Evolutionary conservation across 2,113 vertebrate species (phyloP).

Genomic region (Cygnus buccinator): DNA sequence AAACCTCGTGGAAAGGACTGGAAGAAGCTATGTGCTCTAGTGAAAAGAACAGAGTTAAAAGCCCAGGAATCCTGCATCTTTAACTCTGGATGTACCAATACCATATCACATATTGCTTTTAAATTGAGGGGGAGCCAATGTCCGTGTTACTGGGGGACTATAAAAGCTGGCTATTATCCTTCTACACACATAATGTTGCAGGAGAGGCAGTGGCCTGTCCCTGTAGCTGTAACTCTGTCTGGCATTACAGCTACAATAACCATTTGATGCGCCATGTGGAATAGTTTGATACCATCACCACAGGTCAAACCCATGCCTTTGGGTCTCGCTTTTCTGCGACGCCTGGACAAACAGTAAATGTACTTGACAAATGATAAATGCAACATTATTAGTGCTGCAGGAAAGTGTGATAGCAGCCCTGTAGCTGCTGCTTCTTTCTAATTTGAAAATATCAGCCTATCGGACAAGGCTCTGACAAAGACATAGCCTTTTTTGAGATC

Average conservation of each 20-base stretch:
- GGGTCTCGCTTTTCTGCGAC: not conserved
- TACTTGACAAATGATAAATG: constrained; percentile 19
- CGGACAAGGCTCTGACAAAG: not conserved
- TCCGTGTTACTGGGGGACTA: not conserved
- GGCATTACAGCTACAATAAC: not conserved
- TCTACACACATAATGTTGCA: not conserved
- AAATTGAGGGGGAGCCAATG: not conserved
- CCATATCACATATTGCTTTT: not conserved
- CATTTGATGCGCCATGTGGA: not conserved
- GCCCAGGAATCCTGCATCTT: not conserved
- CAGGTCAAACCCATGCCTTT: not conserved
- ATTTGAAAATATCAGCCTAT: constrained; percentile 15
- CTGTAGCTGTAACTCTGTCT: not conserved
- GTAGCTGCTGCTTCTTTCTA: not conserved
- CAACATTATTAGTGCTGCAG: not conserved
- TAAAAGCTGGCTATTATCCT: not conserved
- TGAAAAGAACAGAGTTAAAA: not conserved
- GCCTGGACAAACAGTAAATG: not conserved
- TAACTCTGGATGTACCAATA: not conserved
- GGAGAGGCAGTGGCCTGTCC: not conserved
- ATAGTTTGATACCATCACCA: constrained; percentile 20
- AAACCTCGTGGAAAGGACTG: not conserved
- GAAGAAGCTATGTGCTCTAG: not conserved
- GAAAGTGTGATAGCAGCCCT: not conserved
- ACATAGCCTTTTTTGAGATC: not conserved